Base-by-base conservation (phyloP, 2,888 invertebrate species). In the Melieria omissa region DNA sequence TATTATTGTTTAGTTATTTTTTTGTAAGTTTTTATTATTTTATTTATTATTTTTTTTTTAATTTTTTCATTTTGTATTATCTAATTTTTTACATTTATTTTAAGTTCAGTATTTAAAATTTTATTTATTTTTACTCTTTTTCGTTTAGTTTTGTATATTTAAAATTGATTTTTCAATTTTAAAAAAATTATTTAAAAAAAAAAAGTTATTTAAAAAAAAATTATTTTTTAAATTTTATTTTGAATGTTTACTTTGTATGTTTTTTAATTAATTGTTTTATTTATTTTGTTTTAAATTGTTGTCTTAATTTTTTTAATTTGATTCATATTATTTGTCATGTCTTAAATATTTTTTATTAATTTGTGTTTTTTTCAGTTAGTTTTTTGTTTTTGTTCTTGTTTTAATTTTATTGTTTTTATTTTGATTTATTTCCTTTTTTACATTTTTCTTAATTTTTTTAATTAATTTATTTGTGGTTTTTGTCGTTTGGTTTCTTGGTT, bases 211-310 rank as follows among this genome's bases (percentile, higher is more conserved):
- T n/a, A n/a, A n/a, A n/a, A n/a, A n/a, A n/a, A 61, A 61, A 10
- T 72, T 67, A 44, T 46, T n/a, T 47, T 55, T n/a, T 47, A 49
- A n/a, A 41, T 60, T 45, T 66, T 16, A 49, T 45, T 14, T 44
- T 44, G 52, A 66, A 61, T 65, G 16, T 72, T 73, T 72, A 68
- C 55, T 54, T 73, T 75, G 69, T 73, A n/a, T 65, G n/a, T 66
- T 74, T 69, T 72, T 71, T 65, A 58, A 58, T 73, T 73, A 41
- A 52, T 55, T 62, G 3, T 42, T 49, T 58, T 52, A 65, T 73
- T 70, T 77, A 81, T 76, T 80, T 71, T 80, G 77, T 78, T n/a
- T n/a, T n/a, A 81, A 73, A 76, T 75, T 79, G 46, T 74, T 70
- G 52, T 64, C 71, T 65, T 73, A 63, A 42, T 29, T 29, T 29